Conservation (phyloP, 2,113 vertebrate genomes). For the Tyto alba region DNA sequence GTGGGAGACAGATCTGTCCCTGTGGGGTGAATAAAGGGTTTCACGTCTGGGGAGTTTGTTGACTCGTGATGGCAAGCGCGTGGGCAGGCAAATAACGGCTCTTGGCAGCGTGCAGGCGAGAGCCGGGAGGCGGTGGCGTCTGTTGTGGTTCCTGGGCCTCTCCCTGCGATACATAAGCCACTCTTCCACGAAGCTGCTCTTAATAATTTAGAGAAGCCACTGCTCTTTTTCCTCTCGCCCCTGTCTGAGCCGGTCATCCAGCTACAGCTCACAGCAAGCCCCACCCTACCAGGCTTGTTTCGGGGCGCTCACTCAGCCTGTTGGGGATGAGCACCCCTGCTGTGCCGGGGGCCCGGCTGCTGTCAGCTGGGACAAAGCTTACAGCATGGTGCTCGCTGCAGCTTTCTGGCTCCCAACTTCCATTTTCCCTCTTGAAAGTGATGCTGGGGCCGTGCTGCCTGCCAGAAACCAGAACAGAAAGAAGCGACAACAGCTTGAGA, state of each 20-base stretch:
- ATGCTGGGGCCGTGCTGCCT: fast-evolving
- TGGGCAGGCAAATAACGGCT: conserved; percentile 42
- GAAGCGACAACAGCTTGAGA: not conserved
- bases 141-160: conserved; percentile 40
- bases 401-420: not conserved
- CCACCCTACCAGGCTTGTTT: not conserved
- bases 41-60: not conserved
- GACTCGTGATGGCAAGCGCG: not conserved
- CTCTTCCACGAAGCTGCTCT: not conserved
- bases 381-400: fast-evolving
- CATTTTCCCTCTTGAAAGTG: not conserved
- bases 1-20: not conserved
- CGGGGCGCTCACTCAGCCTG: fast-evolving
- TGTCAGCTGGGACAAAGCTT: not conserved
- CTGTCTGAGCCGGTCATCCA: not conserved
- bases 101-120: not conserved
- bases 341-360: not conserved
- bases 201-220: not conserved
- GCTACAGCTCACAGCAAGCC: not conserved
- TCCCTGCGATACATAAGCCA: fast-evolving
- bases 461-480: not conserved
- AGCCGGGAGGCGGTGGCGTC: not conserved
- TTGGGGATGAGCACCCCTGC: not conserved
- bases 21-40: conserved; percentile 18
- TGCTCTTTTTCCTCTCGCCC: not conserved